Base-by-base conservation (phyloP, 30 jellyfish, hydroid and myxozoan species). In the Phacellophora camtschatica region DNA sequence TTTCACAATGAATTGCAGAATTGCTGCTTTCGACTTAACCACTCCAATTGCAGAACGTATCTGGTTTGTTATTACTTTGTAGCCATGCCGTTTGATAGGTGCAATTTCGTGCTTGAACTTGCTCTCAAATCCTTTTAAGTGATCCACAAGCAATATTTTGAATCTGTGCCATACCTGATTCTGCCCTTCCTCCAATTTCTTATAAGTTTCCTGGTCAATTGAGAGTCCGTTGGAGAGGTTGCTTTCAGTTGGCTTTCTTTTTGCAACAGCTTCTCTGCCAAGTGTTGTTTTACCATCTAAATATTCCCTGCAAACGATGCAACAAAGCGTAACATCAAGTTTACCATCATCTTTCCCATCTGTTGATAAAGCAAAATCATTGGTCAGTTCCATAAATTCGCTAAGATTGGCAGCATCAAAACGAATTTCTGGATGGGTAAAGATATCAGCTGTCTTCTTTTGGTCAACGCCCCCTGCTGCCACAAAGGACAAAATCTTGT, bases 1-100 rank as follows among this genome's bases (percentile, higher is more conserved):
- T 30, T 30, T 74, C 87, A 74, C 53, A 73, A 32, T 54, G 73
- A 5, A 36, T 27, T 51, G 87, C 76, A n/a, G n/a, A n/a, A n/a
- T n/a, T 5, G 87, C 87, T 6, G 87, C 8, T 45, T 74, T 74
- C 4, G 62, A n/a, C 54, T 50, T 74, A 15, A 74, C 63, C 10
- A 74, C 30, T 15, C 50, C 50, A 0, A 74, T 50, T 22, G 87
- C 87, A 0, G 87, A n/a, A 24, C 87, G 15, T 8, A 74, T 19
- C 68, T 48, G 62, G 59, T 73, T 73, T 41, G 50, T 31, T 6
- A 72, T 57, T 4, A 72, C 76, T 4, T 25, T 16, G 13, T 20
- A 18, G 5, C 70, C 67, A 11, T 42, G n/a, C 45, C 41, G 25
- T 37, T n/a, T 46, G 18, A 42, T 16, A n/a, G 77, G 59, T 4